Percentiles rank a stretch among this genome's conserved stretches.
phyloP scores from a whole-genome alignment of 2,113 vertebrate species.

The Desmodus rotundus region DNA sequence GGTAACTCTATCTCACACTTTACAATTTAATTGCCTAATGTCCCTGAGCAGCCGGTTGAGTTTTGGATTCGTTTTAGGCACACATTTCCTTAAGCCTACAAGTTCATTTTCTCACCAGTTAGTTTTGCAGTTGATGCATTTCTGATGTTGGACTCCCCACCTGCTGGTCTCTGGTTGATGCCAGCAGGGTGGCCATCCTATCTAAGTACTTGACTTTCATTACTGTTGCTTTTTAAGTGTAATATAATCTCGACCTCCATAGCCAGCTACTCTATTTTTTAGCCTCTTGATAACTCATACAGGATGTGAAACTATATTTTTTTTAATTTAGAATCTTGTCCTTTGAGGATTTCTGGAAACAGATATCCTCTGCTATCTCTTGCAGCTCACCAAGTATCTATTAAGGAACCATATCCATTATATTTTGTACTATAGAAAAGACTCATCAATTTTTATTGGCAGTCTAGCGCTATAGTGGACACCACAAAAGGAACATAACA shows the following conservation, averaged over 20 bases:
- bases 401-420: not conserved
- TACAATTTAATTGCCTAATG: constrained; percentile 4
- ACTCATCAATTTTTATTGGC: not conserved
- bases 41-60: not conserved
- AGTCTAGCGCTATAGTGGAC: not conserved
- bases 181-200: not conserved
- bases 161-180: not conserved
- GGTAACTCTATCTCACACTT: not conserved
- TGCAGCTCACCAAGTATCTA: not conserved
- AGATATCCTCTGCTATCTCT: not conserved
- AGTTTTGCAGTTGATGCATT: not conserved
- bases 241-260: constrained; percentile 14
- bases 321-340: constrained; percentile 15
- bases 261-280: not conserved
- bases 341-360: constrained; percentile 19
- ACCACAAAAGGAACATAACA: not conserved
- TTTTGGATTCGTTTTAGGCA: not conserved
- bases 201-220: constrained; percentile 17
- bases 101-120: constrained; percentile 21
- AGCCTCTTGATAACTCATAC: not conserved
- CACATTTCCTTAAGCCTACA: constrained; percentile 6
- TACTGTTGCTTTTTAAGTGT: not conserved
- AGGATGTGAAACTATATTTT: not conserved
- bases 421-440: not conserved
- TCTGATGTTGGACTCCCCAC: not conserved